Percentiles rank a stretch among this genome's conserved stretches.
Evolutionary conservation across 2,113 vertebrate genomes (phyloP).

Genomic region (Saiga tatarica): DNA sequence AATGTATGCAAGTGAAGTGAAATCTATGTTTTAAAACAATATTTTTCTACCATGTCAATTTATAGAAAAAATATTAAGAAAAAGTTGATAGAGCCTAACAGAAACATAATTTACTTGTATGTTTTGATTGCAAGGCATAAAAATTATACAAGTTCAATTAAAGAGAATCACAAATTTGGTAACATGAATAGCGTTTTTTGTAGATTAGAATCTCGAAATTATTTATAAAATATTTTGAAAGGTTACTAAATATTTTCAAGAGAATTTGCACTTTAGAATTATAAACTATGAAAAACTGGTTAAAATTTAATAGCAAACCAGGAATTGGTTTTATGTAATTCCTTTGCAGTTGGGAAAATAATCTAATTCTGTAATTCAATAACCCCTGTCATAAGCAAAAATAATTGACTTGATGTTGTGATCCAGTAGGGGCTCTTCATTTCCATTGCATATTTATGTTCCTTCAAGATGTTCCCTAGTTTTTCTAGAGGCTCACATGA

Average conservation of each 20-base stretch:
- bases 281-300: neutral
- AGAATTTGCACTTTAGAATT: neutral
- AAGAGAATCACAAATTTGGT: neutral
- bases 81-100: neutral
- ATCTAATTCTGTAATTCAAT: neutral
- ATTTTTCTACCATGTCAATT: neutral
- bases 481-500: constrained; percentile 32
- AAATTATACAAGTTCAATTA: neutral
- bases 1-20: neutral
- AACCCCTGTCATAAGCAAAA: neutral
- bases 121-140: neutral
- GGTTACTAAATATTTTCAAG: neutral
- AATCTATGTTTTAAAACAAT: neutral
- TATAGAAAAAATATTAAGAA: neutral
- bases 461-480: neutral
- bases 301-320: neutral
- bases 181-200: neutral
- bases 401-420: neutral
- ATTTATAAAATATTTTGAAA: neutral
- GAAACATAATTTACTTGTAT: neutral
- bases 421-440: neutral
- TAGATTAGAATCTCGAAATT: neutral
- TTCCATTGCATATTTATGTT: neutral
- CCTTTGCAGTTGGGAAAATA: neutral
- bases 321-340: neutral